Base-by-base conservation (phyloP, 2,888 invertebrate species). In the Drosophila silvestris region DNA sequence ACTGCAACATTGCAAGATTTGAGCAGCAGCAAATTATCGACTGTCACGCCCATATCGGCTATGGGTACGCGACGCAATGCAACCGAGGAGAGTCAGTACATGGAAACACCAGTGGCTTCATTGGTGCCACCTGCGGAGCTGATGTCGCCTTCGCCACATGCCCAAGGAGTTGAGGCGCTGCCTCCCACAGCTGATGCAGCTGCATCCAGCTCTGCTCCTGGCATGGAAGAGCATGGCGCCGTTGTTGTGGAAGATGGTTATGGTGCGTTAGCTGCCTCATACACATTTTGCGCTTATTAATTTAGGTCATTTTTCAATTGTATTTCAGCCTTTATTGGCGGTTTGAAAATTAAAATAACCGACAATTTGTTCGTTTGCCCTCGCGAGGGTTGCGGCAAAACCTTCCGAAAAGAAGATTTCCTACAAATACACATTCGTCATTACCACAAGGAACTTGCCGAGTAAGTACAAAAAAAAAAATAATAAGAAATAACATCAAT, bases 371-470 rank as follows among this genome's bases (percentile, higher is more conserved):
- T 95, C 28, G 94, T 95, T 39, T 98, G 97, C 91, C 97, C 97
- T 0, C 96, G 97, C 57, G 96, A 96, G 74, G 96, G 96, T 1
- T 99, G 99, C 91, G 95, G 95, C 60, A 99, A 99, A 93, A 97
- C 96, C 83, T 99, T 98, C 92, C 95, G 99, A 7, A 98, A 98
- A 91, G 97, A 98, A 91, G 97, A 97, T 76, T 95, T 98, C 59
- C 94, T 99, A 12, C 96, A 97, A 94, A 98, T 98, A 96, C 99
- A 99, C 92, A 96, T 98, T 51, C 98, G 98, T 91, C 98, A 99
- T 93, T 98, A 98, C 93, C 99, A 98, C 93, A 95, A 96, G 3
- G 97, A 97, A 79, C 95, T 97, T 70, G 95, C 95, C 3, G 96
- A 96, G 92, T 95, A 82, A 84, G 89, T 68, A 30, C 2, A 14